Evolutionary conservation across 2,888 invertebrate species (phyloP).

Genomic region (Catocala fraxini): DNA sequence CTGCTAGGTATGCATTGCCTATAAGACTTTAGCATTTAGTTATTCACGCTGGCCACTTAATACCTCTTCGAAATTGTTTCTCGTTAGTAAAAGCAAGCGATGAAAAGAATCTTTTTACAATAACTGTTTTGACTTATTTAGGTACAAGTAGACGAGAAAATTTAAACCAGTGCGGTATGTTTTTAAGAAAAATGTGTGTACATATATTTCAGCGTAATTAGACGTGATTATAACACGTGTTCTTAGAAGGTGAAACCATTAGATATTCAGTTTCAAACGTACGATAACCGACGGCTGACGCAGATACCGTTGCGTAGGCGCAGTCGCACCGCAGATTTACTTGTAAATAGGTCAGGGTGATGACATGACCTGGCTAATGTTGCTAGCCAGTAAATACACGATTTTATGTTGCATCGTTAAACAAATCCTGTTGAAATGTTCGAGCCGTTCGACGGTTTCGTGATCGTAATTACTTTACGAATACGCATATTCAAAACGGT

Average conservation of each 20-base stretch:
- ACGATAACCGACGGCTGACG: slow-evolving; percentile 66
- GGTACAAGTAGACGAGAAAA: no score
- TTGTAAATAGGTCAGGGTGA: slow-evolving; percentile 81
- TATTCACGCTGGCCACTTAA: no score
- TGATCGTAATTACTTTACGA: slow-evolving; percentile 3
- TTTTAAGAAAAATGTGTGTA: no score
- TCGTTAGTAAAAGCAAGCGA: not conserved
- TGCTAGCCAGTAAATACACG: slow-evolving; percentile 40
- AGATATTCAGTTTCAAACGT: slow-evolving; percentile 55
- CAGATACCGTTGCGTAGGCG: slow-evolving; percentile 73
- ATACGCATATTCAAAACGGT: slow-evolving; percentile 6
- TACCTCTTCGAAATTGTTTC: no score
- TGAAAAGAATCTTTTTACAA: slow-evolving; percentile 1
- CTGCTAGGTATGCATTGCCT: no score
- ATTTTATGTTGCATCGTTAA: slow-evolving; percentile 39
- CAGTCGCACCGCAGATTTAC: slow-evolving; percentile 77
- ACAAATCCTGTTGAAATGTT: slow-evolving; percentile 31
- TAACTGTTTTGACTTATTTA: no score
- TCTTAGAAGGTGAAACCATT: slow-evolving; percentile 58
- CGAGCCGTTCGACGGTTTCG: not conserved
- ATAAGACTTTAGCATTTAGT: no score
- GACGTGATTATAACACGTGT: slow-evolving; percentile 40
- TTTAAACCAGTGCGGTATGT: no score
- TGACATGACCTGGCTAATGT: slow-evolving; percentile 56
- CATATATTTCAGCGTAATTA: slow-evolving; percentile 22